Evolutionary conservation across 2,113 vertebrate species (phyloP).

Genomic region (Sinocyclocheilus maitianheensis): DNA sequence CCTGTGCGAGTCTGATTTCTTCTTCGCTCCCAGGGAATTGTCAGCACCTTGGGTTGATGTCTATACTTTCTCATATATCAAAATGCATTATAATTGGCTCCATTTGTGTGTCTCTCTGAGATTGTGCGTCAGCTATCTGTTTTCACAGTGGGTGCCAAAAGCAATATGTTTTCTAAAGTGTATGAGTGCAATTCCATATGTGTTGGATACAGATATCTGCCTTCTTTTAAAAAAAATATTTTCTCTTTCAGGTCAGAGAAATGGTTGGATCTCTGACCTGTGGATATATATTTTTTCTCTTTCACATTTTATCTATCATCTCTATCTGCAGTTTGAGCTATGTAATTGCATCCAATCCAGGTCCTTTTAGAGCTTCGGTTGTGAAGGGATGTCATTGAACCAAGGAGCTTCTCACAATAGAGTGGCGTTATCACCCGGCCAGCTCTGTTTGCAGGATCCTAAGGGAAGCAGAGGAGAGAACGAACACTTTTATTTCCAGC

Average conservation of each 20-base stretch:
- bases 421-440: slow-evolving; percentile 40
- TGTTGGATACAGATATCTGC: slow-evolving; percentile 49
- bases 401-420: slow-evolving; percentile 44
- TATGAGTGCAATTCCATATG: slow-evolving; percentile 68
- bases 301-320: slow-evolving; percentile 27
- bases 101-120: slow-evolving; percentile 75
- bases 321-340: slow-evolving; percentile 43
- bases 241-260: slow-evolving; percentile 5
- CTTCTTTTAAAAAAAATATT: not conserved
- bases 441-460: slow-evolving; percentile 52
- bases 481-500: slow-evolving; percentile 49
- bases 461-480: slow-evolving; percentile 35
- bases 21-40: slow-evolving; percentile 66
- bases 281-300: slow-evolving; percentile 9
- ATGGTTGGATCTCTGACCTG: slow-evolving; percentile 1
- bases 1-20: slow-evolving; percentile 60
- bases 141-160: slow-evolving; percentile 71
- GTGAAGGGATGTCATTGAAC: slow-evolving; percentile 43
- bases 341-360: slow-evolving; percentile 46
- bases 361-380: slow-evolving; percentile 41
- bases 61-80: slow-evolving; percentile 74
- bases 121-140: slow-evolving; percentile 62
- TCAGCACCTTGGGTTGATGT: slow-evolving; percentile 72
- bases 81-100: slow-evolving; percentile 76
- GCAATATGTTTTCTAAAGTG: slow-evolving; percentile 69